phyloP scores from a whole-genome alignment of 2,797 vertebrate species.

The Crenuchus spilurus region DNA sequence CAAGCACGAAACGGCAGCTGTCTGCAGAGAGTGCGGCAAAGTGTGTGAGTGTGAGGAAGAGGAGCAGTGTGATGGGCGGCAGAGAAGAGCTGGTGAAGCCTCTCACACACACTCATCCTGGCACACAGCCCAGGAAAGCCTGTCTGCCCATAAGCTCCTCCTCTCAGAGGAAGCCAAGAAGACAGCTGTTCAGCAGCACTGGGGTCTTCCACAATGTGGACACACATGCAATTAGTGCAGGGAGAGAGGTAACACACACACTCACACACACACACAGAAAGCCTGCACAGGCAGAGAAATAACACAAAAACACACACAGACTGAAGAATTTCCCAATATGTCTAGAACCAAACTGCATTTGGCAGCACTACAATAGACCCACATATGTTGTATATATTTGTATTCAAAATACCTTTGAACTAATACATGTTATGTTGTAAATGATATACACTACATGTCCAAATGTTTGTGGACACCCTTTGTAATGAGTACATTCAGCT shows the following conservation, averaged over 20 bases:
- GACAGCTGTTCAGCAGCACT: constrained; percentile 73
- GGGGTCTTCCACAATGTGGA: constrained; percentile 76
- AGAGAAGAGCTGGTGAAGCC: constrained; percentile 56
- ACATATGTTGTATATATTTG: too few species aligned
- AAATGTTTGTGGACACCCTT: too few species aligned
- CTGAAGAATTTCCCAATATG: background rate
- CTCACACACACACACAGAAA: background rate
- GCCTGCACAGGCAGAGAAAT: background rate
- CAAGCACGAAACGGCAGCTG: constrained; percentile 77
- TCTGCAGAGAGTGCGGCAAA: constrained; percentile 75
- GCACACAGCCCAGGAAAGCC: constrained; percentile 45
- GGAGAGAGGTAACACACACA: constrained; percentile 69
- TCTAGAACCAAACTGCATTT: background rate
- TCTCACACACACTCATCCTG: constrained; percentile 29
- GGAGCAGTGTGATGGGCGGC: constrained; percentile 73
- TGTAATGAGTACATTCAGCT: too few species aligned
- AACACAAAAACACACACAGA: background rate
- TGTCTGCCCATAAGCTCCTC: constrained; percentile 52
- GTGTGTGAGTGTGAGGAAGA: constrained; percentile 75
- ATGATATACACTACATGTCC: too few species aligned
- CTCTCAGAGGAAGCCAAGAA: constrained; percentile 60
- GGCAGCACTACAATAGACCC: background rate
- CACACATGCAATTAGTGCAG: constrained; percentile 66
- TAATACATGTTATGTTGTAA: too few species aligned
- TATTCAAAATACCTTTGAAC: too few species aligned